Conservation (phyloP, 1,140 invertebrate species). For the Aporrectodea caliginosa region DNA sequence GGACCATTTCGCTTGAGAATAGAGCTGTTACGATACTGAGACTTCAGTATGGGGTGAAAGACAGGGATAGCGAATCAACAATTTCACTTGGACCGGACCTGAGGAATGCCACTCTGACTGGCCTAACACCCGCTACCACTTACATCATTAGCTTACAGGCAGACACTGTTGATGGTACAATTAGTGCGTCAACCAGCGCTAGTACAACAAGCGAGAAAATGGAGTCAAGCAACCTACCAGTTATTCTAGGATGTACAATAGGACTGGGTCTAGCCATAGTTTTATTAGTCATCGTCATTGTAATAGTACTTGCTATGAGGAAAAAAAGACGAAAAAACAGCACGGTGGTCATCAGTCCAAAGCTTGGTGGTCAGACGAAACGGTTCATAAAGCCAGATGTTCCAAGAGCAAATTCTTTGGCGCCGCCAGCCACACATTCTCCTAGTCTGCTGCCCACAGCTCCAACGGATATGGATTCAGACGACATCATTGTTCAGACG, state of each 20-base stretch:
- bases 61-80: too few species aligned
- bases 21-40: too few species aligned
- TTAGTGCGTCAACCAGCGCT: background rate
- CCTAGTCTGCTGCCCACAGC: background rate
- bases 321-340: background rate
- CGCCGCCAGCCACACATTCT: background rate
- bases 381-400: background rate
- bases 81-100: too few species aligned
- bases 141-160: too few species aligned
- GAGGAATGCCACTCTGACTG: too few species aligned
- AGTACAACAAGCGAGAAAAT: background rate
- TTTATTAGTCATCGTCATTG: background rate
- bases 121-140: too few species aligned
- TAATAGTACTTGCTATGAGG: background rate
- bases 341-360: background rate
- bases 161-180: background rate
- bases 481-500: slow-evolving; percentile 9
- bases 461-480: background rate
- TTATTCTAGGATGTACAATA: background rate
- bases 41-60: too few species aligned
- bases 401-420: background rate
- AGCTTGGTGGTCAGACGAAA: background rate
- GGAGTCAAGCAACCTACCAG: background rate
- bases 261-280: background rate
- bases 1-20: too few species aligned